Evolutionary conservation across 2,888 invertebrate species (phyloP), one percentile per base, ranked within the genome.

Genomic region (Syrphus vitripennis): DNA sequence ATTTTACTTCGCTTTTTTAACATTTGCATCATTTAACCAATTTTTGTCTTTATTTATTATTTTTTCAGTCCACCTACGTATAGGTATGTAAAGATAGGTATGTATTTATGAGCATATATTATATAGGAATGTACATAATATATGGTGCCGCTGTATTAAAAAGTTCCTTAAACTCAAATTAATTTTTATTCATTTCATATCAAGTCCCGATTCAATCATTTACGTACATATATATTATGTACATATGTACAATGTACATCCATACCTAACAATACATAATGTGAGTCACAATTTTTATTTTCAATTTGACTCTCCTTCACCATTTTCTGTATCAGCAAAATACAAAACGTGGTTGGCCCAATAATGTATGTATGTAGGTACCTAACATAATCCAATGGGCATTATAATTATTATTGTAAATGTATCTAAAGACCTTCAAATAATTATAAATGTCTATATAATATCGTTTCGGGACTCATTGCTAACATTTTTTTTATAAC

Each of bases 341-440:
- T 50, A 50, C 21, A 50, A 67, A 67, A 50, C 50, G 65, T 67
- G 65, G 31, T 67, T 67, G 2, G 42, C 26, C 31, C 31, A 48
- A 29, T 14, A 31, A 12, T 26, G 29, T 21, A 34, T 6, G 14
- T 34, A 29, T n/a, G n/a, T n/a, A n/a, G n/a, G n/a, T n/a, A n/a
- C n/a, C n/a, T n/a, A n/a, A n/a, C n/a, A n/a, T 45, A 45, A 29
- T 48, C 31, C 31, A 45, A 42, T 34, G 26, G 19, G 3, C n/a
- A 29, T 31, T 31, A 57, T n/a, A n/a, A n/a, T n/a, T n/a, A n/a
- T 57, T 7, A 7, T n/a, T 53, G n/a, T 53, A 29, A 29, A 16
- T n/a, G 29, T 29, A 26, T 53, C 29, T n/a, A 29, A n/a, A 24
- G 26, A 1, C 53, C n/a, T 53, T 53, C 29, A 55, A 29, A 31